Evolutionary conservation across 2,888 invertebrate species (phyloP).

Genomic region (Pachymerium ferrugineum): DNA sequence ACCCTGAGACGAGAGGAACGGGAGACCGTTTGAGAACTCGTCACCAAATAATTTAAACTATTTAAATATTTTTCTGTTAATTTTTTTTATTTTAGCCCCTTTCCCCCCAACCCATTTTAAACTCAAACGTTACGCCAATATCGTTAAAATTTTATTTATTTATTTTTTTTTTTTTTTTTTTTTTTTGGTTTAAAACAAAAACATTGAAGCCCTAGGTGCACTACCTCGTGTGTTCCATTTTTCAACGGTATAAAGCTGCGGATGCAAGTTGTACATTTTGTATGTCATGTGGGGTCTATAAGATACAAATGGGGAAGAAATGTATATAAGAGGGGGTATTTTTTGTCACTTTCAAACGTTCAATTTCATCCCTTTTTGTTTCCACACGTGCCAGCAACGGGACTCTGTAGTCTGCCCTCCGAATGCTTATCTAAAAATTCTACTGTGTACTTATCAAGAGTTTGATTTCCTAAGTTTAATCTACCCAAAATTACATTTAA

Average conservation of each 20-base stretch:
- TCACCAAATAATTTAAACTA: constrained; percentile 25
- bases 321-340: constrained; percentile 30
- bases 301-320: constrained; percentile 34
- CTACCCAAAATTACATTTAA: background rate
- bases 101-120: too few species aligned
- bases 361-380: constrained; percentile 3
- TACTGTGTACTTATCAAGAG: background rate
- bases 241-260: constrained; percentile 33
- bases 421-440: background rate
- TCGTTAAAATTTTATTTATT: background rate
- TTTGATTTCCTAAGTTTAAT: background rate
- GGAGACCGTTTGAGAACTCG: constrained; percentile 36
- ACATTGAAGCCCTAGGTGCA: constrained; percentile 33
- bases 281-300: constrained; percentile 35
- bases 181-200: constrained; percentile 4
- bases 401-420: background rate
- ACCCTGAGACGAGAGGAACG: constrained; percentile 38
- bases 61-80: background rate
- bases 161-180: background rate
- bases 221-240: constrained; percentile 34
- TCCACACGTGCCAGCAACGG: constrained; percentile 25
- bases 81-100: background rate
- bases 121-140: too few species aligned
- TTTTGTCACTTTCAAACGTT: constrained; percentile 14
- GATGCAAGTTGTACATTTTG: constrained; percentile 33